Percentiles rank a stretch among this genome's conserved stretches.
Conservation (phyloP, 1,140 invertebrate genomes). For the Colletes latitarsis region DNA sequence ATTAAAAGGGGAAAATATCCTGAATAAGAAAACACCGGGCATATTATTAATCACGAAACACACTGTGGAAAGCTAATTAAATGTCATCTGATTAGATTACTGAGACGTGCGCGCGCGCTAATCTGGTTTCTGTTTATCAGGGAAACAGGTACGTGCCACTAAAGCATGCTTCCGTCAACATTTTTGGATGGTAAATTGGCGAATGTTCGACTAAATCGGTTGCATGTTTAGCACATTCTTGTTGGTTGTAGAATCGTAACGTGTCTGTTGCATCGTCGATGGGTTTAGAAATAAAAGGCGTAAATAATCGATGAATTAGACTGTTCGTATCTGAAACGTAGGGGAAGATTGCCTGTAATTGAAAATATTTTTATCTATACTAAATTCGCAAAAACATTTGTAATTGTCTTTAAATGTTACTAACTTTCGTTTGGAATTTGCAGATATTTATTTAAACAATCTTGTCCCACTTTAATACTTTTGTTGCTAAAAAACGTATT, state of each 20-base stretch:
- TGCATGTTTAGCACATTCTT: conserved; percentile 28
- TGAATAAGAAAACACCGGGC: conserved; percentile 59
- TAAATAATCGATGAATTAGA: neutral
- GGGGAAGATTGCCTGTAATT: too few species aligned
- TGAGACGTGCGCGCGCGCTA: neutral
- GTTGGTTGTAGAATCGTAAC: neutral
- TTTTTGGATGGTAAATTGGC: neutral
- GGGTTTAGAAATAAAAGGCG: neutral
- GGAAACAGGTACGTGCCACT: conserved; percentile 33
- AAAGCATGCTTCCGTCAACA: conserved; percentile 34
- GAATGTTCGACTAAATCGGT: neutral
- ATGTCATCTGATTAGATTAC: neutral
- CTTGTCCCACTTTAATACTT: too few species aligned
- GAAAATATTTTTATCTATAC: too few species aligned
- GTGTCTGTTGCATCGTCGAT: conserved; percentile 12
- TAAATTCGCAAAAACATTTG: too few species aligned
- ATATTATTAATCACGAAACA: conserved; percentile 44
- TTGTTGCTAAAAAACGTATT: too few species aligned
- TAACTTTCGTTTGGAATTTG: too few species aligned
- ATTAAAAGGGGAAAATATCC: conserved; percentile 77
- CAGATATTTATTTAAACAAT: too few species aligned
- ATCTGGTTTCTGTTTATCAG: neutral
- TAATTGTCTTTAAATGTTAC: too few species aligned
- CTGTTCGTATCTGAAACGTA: too few species aligned
- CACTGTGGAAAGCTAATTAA: neutral